phyloP scores from a whole-genome alignment of 2,888 invertebrate species.

The Tupiocoris notatus region DNA sequence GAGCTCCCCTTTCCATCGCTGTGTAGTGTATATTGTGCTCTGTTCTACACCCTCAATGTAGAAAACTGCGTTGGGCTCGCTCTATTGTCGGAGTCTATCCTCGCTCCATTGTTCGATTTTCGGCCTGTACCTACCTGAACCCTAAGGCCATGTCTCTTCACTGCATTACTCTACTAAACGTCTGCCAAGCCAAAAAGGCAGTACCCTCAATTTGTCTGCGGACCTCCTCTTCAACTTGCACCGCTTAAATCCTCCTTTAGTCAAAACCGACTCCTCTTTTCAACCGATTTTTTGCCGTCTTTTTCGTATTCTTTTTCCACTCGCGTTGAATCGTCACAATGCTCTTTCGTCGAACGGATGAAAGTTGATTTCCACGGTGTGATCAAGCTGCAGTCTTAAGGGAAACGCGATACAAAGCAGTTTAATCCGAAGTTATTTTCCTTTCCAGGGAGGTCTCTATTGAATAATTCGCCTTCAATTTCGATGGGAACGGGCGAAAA shows the following conservation, averaged over 20 bases:
- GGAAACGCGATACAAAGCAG: conserved; percentile 26
- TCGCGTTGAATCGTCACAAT: conserved; percentile 13
- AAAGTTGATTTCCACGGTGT: conserved; percentile 38
- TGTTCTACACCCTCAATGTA: conserved; percentile 11
- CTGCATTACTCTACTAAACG: conserved; percentile 32
- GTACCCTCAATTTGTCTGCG: conserved; percentile 38
- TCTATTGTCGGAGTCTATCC: conserved; percentile 12
- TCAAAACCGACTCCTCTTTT: conserved; percentile 36
- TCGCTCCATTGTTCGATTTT: neutral
- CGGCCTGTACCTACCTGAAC: conserved; percentile 6
- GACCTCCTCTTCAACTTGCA: conserved; percentile 36
- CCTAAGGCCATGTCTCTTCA: conserved; percentile 8
- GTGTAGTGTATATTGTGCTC: conserved; percentile 27
- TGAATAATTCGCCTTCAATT: neutral
- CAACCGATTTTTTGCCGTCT: conserved; percentile 1
- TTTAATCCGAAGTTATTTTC: conserved; percentile 22
- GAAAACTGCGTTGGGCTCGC: conserved; percentile 3
- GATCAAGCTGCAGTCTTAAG: neutral
- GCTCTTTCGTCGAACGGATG: conserved; percentile 4
- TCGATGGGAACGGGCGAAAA: no score
- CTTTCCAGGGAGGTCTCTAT: conserved; percentile 16
- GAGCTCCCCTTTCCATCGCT: neutral
- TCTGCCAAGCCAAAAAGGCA: conserved; percentile 42
- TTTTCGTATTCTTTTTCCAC: conserved; percentile 6
- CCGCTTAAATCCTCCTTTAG: conserved; percentile 39